Percentiles rank a stretch among this genome's conserved stretches.
Conservation (phyloP, 2,888 invertebrate species). For the Phanerotoma sp. region DNA sequence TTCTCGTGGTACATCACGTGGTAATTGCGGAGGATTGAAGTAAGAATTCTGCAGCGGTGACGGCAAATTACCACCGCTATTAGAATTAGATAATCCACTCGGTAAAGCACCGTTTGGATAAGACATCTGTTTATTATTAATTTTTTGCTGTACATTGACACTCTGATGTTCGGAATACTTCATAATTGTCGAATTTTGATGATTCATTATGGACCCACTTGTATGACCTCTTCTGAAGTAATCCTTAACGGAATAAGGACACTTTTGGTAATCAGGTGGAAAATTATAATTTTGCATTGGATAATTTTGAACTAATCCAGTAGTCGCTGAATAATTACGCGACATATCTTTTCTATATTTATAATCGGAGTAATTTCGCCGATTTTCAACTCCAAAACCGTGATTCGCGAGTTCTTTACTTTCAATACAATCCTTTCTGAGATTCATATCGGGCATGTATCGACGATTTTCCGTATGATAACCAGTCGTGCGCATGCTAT, state of each 20-base stretch:
- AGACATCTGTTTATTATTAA: constrained; percentile 40
- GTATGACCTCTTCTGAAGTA: constrained; percentile 33
- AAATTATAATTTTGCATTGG: constrained; percentile 48
- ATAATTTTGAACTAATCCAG: constrained; percentile 45
- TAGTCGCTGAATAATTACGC: constrained; percentile 13
- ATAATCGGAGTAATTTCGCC: constrained; percentile 34
- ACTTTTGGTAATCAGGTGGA: constrained; percentile 47
- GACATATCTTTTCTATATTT: constrained; percentile 43
- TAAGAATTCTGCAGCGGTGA: constrained; percentile 35
- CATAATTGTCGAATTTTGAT: constrained; percentile 23
- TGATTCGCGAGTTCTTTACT: constrained; percentile 27
- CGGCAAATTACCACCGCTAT: constrained; percentile 27
- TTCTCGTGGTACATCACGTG: constrained; percentile 39
- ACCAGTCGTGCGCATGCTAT: constrained; percentile 40
- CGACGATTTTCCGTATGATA: constrained; percentile 44
- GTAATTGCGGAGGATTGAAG: constrained; percentile 35
- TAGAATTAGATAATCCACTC: constrained; percentile 29
- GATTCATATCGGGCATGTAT: constrained; percentile 39
- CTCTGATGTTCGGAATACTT: constrained; percentile 34
- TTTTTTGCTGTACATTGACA: constrained; percentile 29
- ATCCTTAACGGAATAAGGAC: constrained; percentile 46
- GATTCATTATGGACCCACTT: constrained; percentile 11
- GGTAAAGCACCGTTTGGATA: constrained; percentile 37
- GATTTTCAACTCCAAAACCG: constrained; percentile 9
- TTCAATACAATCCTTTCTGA: constrained; percentile 44